Evolutionary conservation across 2,113 vertebrate species (phyloP).

Genomic region (Mus spicilegus): DNA sequence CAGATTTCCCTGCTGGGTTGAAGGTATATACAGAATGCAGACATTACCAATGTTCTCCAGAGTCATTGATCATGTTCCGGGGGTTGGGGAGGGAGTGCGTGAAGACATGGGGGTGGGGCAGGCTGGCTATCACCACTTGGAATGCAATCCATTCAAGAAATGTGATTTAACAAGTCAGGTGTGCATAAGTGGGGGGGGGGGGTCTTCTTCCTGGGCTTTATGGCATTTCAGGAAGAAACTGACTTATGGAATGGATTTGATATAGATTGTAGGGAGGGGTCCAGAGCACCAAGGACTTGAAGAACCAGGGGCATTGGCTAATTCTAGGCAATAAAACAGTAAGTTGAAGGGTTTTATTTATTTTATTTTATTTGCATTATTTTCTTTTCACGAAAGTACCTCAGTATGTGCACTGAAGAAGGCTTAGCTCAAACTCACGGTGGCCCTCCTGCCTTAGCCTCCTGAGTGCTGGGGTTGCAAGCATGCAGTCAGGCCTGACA

Average conservation of each 20-base stretch:
- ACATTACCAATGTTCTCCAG: not conserved
- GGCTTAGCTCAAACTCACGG: not conserved
- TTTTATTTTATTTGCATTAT: not conserved
- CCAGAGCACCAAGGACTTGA: not conserved
- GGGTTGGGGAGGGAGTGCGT: not conserved
- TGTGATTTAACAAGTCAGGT: not conserved
- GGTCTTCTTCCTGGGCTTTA: not conserved
- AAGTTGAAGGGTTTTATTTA: not conserved
- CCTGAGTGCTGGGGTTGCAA: not conserved
- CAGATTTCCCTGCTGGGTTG: not conserved
- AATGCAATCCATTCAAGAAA: conserved; percentile 13
- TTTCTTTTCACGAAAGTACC: not conserved
- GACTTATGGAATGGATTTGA: not conserved
- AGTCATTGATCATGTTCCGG: not conserved
- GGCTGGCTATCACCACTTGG: not conserved
- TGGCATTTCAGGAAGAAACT: not conserved
- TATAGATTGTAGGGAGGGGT: not conserved
- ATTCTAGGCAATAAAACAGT: not conserved
- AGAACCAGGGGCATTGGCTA: not conserved
- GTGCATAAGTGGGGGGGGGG: too few relatives aligned
- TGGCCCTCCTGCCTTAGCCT: not conserved
- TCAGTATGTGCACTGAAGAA: too few relatives aligned
- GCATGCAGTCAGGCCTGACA: not conserved
- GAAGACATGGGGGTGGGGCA: not conserved
- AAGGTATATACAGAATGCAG: not conserved